Base-by-base conservation (phyloP, 2,113 vertebrate species). In the Lagenorhynchus albirostris region DNA sequence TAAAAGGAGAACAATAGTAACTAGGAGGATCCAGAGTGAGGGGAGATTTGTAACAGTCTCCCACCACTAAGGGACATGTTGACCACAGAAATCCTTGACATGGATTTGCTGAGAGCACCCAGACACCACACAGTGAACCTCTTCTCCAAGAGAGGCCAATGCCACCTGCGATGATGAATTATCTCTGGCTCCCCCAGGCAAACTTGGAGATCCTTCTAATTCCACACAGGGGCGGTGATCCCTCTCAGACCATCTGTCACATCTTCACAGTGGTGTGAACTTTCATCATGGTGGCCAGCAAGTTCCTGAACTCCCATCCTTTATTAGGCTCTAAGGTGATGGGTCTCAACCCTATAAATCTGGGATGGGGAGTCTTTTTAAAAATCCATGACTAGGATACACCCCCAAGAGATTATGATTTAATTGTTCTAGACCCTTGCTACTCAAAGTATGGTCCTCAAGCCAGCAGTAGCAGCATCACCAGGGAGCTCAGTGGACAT, bases 261-360 rank as follows among this genome's bases (percentile, higher is more conserved):
- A 12, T 6, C 36, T 36, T 10, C 0, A 2, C 20, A 50, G 36
- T 8, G 18, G 21, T 8, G 2, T 23, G 15, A 84, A 44, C 4
- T 21, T 89, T 60, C 29, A 12, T 7, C 71, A 0, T 41, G 38
- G 25, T 25, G 8, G 25, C 15, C 17, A 68, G 20, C 41, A 60
- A 71, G 7, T 33, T 76, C 44, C 36, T 36, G 5, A 23, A 68
- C 6, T 20, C 18, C 23, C 20, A 17, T 44, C 74, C 5, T 82
- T 62, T 20, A 53, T n/a, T 2, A 73, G 74, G 21, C 29, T 91
- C 29, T 9, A 53, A 53, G 38, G 10, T 36, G 73, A n/a, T 62
- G 68, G 33, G 25, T 87, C 41, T 87, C 76, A 71, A 60, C 18
- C 68, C 44, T 60, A 50, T 65, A 83, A 67, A 38, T 12, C 55